Base-by-base conservation (phyloP, 2,797 vertebrate species). In the Xenentodon cancila region DNA sequence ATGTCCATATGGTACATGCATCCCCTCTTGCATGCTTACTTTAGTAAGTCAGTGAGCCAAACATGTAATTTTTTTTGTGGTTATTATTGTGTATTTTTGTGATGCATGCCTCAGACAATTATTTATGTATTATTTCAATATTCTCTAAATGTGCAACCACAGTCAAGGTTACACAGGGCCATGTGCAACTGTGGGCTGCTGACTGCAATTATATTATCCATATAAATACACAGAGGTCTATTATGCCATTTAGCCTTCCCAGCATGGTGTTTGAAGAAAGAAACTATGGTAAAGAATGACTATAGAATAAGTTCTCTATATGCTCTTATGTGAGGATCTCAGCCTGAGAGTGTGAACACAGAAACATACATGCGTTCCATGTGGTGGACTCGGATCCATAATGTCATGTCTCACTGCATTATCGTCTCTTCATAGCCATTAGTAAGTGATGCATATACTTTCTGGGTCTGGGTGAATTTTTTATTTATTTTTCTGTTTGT, bases 201-300 rank as follows among this genome's bases (percentile, higher is more conserved):
- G 84, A 79, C 77, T 68, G 71, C 63, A 3, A 30, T 53, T 75
- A 89, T 86, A 80, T 84, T 81, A 84, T 81, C 79, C 76, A 79
- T 88, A 75, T 82, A 81, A 87, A 86, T 74, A 77, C 86, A 85
- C 79, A 79, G 88, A 90, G 88, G 88, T 92, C 84, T 85, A 80
- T 85, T 81, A 84, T 81, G 88, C 89, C 92, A 94, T 93, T 93
- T 93, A 93, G 88, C 90, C 92, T 88, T 91, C 89, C 75, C 91
- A 92, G 90, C 92, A 91, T 91, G 92, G 80, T 55, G 43, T 89
- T 91, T 72, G 54, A 89, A 82, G 86, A 88, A 84, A 77, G 84
- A 84, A 88, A 80, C 89, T 89, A 84, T 83, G 51, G 84, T 88
- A 68, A 88, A 89, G 81, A 86, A 91, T 90, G 81, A 92, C 92